Evolutionary conservation across 2,797 vertebrate genomes (phyloP), one percentile per base, ranked within the genome.

Genomic region (Micropoecilia bifurca): DNA sequence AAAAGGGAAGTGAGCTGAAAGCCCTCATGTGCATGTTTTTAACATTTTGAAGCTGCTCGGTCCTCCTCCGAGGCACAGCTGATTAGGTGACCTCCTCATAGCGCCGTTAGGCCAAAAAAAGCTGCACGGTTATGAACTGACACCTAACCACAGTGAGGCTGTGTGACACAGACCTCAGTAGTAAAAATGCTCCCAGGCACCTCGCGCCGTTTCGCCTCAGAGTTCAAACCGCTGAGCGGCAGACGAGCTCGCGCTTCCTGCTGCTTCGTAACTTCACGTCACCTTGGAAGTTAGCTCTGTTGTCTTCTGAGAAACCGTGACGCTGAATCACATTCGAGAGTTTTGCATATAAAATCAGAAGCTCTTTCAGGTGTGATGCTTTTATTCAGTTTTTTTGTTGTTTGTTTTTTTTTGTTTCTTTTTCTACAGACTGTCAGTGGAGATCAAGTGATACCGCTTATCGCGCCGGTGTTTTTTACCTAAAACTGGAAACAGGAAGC

Each of bases 401-500:
- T 50, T 50, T 50, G 46, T 47, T 13, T 46, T 45, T 46, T 6
- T 18, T 20, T 48, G 4, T 20, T 18, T 50, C 5, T 22, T 22
- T 25, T 25, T 9, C 7, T 8, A 77, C 48, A 46, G 71, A 48
- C 57, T 39, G 39, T 77, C 36, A 55, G 63, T 74, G 66, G 48
- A 63, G 46, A 48, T 55, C 76, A 83, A 45, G 55, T 46, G 72
- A 36, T 33, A 76, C 14, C 10, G 25, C 25, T 79, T 46, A 43
- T 22, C 72, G 47, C 4, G 68, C 63, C 66, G 61, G 81, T 57
- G 20, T 86, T 84, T 72, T 41, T 41, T 41, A 85, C 83, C 20
- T 77, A 78, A 86, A 48, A 18, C 80, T 61, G 25, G 82, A 86
- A 91, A 92, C 92, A 92, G 92, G 93, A 94, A 95, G 71, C 83